Evolutionary conservation across 2,888 invertebrate genomes (phyloP).

Genomic region (Ligdia adustata): DNA sequence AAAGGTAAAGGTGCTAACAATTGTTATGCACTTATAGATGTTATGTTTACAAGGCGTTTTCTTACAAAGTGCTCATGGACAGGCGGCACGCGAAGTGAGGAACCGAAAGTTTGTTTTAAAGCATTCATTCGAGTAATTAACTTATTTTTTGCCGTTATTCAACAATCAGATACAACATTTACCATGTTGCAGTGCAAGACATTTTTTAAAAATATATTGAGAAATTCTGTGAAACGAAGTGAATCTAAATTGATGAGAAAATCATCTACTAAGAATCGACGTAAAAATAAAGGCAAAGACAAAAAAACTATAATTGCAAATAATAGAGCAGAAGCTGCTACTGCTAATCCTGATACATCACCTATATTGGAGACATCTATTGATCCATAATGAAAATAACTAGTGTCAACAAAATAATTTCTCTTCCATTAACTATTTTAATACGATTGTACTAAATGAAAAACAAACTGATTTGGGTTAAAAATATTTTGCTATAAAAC

Average conservation of each 20-base stretch:
- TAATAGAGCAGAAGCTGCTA: no score
- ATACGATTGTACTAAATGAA: no score
- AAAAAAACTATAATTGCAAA: no score
- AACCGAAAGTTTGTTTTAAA: background rate
- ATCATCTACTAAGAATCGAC: background rate
- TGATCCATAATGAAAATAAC: no score
- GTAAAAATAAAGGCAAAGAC: no score
- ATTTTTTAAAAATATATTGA: slow-evolving; percentile 1
- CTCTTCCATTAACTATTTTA: no score
- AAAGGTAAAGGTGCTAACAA: slow-evolving; percentile 3
- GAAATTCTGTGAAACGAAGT: background rate
- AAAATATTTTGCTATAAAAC: no score
- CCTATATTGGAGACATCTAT: no score
- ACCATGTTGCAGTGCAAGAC: background rate
- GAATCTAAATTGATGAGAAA: background rate
- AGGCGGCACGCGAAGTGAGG: background rate
- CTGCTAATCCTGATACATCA: no score
- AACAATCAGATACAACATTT: background rate
- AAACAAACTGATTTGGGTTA: no score
- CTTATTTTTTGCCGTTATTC: background rate
- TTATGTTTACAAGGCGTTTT: background rate
- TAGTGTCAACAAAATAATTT: no score
- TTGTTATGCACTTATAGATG: slow-evolving; percentile 1
- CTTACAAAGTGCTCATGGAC: background rate
- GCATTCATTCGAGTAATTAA: background rate